Evolutionary conservation across 2,113 vertebrate genomes (phyloP).

Genomic region (Ahaetulla prasina): DNA sequence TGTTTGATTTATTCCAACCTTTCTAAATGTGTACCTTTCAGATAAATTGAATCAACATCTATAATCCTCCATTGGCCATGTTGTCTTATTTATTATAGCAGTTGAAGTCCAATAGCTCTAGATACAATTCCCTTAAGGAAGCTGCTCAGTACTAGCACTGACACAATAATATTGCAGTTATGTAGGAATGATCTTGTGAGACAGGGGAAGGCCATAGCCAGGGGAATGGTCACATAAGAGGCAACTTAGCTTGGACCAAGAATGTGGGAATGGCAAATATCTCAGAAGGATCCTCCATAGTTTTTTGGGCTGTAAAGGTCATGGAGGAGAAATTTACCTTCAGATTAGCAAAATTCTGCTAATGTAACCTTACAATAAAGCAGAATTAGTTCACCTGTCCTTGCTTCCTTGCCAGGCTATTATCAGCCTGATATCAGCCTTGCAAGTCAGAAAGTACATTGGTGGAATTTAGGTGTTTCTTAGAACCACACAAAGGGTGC

Average conservation of each 20-base stretch:
- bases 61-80: not conserved
- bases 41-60: not conserved
- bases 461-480: not conserved
- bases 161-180: not conserved
- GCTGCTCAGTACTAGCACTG: not conserved
- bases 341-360: not conserved
- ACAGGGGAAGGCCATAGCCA: not conserved
- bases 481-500: not conserved
- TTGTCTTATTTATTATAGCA: not conserved
- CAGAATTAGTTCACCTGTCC: not conserved
- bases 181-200: not conserved
- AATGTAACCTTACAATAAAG: not conserved
- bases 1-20: not conserved
- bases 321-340: not conserved
- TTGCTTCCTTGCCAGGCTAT: not conserved
- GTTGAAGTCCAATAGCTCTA: not conserved
- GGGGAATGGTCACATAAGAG: not conserved
- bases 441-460: not conserved
- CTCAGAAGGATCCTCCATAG: not conserved
- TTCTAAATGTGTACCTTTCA: not conserved
- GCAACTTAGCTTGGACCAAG: not conserved
- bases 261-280: not conserved
- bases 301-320: not conserved
- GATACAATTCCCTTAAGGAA: not conserved
- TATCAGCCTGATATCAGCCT: not conserved